Evolutionary conservation across 2,113 vertebrate genomes (phyloP), one percentile per base, ranked within the genome.

Genomic region (Kryptolebias marmoratus): DNA sequence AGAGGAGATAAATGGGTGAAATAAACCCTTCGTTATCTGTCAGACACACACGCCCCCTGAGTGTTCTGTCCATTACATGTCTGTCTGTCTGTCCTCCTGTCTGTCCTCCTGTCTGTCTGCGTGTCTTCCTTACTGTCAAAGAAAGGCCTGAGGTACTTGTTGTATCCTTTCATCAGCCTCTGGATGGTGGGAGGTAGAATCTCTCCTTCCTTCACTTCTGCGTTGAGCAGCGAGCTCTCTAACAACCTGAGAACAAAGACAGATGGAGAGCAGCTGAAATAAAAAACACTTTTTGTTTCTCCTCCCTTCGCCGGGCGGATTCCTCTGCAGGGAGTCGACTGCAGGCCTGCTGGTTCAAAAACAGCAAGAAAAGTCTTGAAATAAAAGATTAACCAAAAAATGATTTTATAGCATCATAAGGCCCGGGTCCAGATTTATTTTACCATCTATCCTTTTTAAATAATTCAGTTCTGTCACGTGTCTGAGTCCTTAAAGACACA

Each of bases 131-230:
- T 94, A 97, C 96, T 93, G 61, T 95, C 95, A 93, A 97, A 97
- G 90, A 96, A 96, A 8, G 96, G 96, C 71, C 96, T 92, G 18
- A 97, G 93, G 88, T 97, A 97, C 87, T 96, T 97, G 93, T 97
- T 96, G 89, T 97, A 97, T 79, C 96, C 96, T 92, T 95, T 95
- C 93, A 97, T 95, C 90, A 97, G 94, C 86, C 93, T 95, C 78
- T 97, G 95, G 88, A 97, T 95, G 65, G 95, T 95, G 57, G 96
- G 96, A 85, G 95, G 96, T 49, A 97, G 93, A 82, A 95, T 94
- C 87, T 96, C 95, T 81, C 90, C 93, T 73, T 93, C 89, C 79
- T 95, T 95, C 77, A 92, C 91, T 82, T 96, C 95, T 53, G 93
- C 92, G 8, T 84, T 88, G 77, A 93, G 79, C 73, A 92, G n/a